phyloP scores from a whole-genome alignment of 2,888 invertebrate species.

The Monochamus alternatus region DNA sequence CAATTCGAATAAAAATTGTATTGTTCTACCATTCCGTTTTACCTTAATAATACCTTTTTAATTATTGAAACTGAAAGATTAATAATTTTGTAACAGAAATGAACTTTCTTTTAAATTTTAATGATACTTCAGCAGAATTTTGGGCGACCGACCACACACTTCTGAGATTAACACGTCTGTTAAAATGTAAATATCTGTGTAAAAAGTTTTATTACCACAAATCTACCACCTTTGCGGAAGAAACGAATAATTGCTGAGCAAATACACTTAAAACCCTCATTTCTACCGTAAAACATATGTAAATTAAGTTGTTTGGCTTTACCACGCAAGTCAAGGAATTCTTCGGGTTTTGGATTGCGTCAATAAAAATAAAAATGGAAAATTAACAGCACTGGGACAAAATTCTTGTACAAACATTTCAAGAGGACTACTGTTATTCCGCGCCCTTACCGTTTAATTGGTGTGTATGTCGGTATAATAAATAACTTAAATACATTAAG shows the following conservation, averaged over 20 bases:
- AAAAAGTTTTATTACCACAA: conserved; percentile 32
- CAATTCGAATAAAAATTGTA: too few species aligned
- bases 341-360: conserved; percentile 17
- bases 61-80: too few species aligned
- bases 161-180: conserved; percentile 24
- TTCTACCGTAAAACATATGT: conserved; percentile 34
- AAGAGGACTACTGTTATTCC: background rate
- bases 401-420: conserved; percentile 10
- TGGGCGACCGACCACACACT: conserved; percentile 41
- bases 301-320: conserved; percentile 26
- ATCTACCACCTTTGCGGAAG: conserved; percentile 29
- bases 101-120: background rate
- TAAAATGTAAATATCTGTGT: conserved; percentile 36
- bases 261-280: conserved; percentile 40
- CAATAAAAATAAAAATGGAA: conserved; percentile 16
- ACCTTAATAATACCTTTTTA: too few species aligned
- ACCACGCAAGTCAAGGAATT: conserved; percentile 7
- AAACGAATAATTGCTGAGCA: conserved; percentile 31
- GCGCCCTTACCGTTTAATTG: background rate
- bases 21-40: too few species aligned
- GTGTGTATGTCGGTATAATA: background rate
- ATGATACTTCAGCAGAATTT: background rate
- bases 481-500: background rate
- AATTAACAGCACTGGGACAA: background rate
- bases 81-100: background rate